Evolutionary conservation across 1,140 invertebrate genomes (phyloP).

Genomic region (Spodoptera frugiperda): DNA sequence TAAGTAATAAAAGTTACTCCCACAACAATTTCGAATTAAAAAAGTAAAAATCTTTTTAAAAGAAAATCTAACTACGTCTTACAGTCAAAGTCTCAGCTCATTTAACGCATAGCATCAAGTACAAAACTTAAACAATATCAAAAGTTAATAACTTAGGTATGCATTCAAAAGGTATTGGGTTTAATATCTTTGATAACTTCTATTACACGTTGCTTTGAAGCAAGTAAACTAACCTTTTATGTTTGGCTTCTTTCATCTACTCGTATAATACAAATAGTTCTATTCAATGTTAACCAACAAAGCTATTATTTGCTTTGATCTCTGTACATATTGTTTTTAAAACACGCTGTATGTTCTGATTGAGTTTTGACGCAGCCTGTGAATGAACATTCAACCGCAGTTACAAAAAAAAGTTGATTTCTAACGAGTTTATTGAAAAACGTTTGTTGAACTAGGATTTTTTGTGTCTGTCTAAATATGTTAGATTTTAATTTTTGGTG

Average conservation of each 20-base stretch:
- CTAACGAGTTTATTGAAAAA: no score
- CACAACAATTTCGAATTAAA: no score
- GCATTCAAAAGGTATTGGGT: background rate
- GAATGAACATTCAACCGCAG: no score
- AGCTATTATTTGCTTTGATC: background rate
- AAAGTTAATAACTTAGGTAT: conserved; percentile 7
- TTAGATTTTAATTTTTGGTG: no score
- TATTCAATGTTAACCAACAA: background rate
- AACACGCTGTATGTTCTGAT: background rate
- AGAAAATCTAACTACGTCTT: no score
- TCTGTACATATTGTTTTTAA: background rate
- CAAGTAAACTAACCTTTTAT: conserved; percentile 16
- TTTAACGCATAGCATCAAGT: no score
- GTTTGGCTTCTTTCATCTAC: conserved; percentile 7
- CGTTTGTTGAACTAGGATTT: no score
- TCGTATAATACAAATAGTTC: conserved; percentile 12
- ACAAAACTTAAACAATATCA: background rate
- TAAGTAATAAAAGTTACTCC: no score
- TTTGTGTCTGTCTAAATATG: no score
- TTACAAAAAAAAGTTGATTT: no score
- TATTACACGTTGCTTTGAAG: background rate
- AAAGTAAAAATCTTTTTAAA: no score
- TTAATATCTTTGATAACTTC: conserved; percentile 14
- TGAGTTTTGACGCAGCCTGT: background rate
- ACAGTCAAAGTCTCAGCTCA: no score